phyloP scores from a whole-genome alignment of 2,113 vertebrate species.

The Hydrochoerus hydrochaeris region DNA sequence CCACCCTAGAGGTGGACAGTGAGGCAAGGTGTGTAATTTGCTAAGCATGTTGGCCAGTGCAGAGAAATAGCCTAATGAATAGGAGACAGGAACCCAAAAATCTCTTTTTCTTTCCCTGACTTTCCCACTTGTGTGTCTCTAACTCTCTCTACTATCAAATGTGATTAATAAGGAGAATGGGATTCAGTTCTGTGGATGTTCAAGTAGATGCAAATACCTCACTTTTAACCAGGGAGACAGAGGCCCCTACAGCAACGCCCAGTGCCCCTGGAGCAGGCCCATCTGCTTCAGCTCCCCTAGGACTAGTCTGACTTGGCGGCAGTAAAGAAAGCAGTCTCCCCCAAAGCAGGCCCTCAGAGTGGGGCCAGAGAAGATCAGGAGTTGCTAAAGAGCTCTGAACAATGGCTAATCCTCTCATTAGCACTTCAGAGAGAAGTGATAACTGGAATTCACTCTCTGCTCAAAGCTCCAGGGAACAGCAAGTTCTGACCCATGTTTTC shows the following conservation, averaged over 20 bases:
- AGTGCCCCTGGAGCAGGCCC: neutral
- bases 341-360: neutral
- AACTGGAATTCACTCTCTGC: neutral
- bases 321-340: neutral
- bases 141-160: neutral
- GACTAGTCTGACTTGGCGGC: neutral
- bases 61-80: neutral
- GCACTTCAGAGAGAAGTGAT: slow-evolving; percentile 50
- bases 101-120: neutral
- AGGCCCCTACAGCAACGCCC: neutral
- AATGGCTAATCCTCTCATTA: slow-evolving; percentile 47
- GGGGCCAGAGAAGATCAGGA: neutral
- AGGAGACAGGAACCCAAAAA: neutral
- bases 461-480: neutral
- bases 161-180: neutral
- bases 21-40: neutral
- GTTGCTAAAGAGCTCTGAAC: slow-evolving; percentile 21
- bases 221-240: neutral
- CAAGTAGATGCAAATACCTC: neutral
- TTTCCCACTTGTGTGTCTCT: neutral
- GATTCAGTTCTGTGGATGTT: neutral
- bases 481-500: neutral
- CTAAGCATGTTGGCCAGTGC: neutral
- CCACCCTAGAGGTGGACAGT: neutral
- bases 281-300: neutral